Base-by-base conservation (phyloP, 2,797 vertebrate species). In the Argentina silus region DNA sequence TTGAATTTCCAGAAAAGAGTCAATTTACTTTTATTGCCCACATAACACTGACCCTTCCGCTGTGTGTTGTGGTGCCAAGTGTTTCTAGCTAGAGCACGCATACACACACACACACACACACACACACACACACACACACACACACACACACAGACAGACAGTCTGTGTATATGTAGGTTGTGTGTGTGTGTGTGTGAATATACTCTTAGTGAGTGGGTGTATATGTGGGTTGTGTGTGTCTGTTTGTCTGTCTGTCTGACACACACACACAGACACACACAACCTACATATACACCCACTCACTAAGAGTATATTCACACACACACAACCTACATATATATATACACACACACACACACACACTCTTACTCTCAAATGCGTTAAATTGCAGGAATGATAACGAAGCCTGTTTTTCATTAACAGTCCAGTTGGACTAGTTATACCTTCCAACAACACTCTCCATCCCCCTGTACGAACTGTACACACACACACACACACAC, bases 1-100 rank as follows among this genome's bases (percentile, higher is more conserved):
- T 73, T 84, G 80, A 85, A 79, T 85, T 85, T 88, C 84, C 82
- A 80, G 81, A 80, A 80, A 84, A 78, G 76, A 85, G 85, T 84
- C 69, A 63, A 76, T 87, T 89, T 77, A 69, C 59, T 86, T 86
- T 88, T 87, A 86, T 75, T 77, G 67, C 78, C 76, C 60, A 36
- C 67, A 51, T 56, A 77, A 79, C 48, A 19, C 66, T 73, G 60
- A 81, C 60, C 75, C 36, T 47, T 80, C 67, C 76, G 44, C 45
- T 71, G 69, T 83, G 74, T 81, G 78, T 80, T 85, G 65, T 72
- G 21, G 62, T 72, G 83, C 83, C 81, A 89, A 82, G 74, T 70
- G 64, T 72, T 82, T 72, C 55, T 61, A 42, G 14, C 8, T 45
- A 36, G 27, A 36, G 27, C 4, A 4, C 4, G 27, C 4, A n/a